Percentiles rank a stretch among this genome's conserved stretches.
phyloP scores from a whole-genome alignment of 2,888 invertebrate species.

The Synanthedon formicaeformis region DNA sequence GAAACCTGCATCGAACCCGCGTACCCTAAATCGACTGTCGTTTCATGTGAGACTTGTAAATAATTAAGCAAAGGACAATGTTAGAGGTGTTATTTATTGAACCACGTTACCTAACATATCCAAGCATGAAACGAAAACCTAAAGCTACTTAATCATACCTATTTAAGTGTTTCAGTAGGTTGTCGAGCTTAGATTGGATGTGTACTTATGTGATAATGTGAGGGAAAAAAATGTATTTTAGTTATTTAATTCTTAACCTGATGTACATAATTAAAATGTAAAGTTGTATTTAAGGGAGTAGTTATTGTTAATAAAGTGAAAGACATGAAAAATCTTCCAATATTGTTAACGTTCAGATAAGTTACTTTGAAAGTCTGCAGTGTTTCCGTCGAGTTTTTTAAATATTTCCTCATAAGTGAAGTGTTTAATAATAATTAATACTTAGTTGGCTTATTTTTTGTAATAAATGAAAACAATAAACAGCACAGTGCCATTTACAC shows the following conservation, averaged over 20 bases:
- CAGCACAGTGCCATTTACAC: conserved; percentile 25
- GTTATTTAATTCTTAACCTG: conserved; percentile 43
- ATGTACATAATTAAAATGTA: conserved; percentile 51
- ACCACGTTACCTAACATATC: conserved; percentile 31
- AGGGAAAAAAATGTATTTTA: conserved; percentile 37
- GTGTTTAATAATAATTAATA: not conserved
- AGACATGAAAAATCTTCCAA: conserved; percentile 9
- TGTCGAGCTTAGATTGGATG: conserved; percentile 42
- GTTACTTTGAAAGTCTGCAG: conserved; percentile 1
- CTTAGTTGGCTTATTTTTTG: not conserved
- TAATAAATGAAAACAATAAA: conserved; percentile 13
- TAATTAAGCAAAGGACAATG: conserved; percentile 19
- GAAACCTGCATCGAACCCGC: conserved; percentile 37
- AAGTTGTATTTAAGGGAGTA: conserved; percentile 14
- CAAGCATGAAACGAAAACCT: conserved; percentile 39
- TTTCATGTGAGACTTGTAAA: conserved; percentile 58
- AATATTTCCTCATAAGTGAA: not conserved
- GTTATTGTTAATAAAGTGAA: conserved; percentile 12
- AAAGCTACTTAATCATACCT: not conserved
- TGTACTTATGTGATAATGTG: conserved; percentile 67
- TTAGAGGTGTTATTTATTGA: conserved; percentile 50
- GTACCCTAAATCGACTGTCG: conserved; percentile 64
- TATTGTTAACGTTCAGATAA: conserved; percentile 7
- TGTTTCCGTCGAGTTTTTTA: conserved; percentile 17
- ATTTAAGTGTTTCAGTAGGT: not conserved